These are phyloP conservation scores for Conops quadrifasciatus DNA, from an alignment of 2,888 invertebrate genomes.

Conservation along the genomic window DNA sequence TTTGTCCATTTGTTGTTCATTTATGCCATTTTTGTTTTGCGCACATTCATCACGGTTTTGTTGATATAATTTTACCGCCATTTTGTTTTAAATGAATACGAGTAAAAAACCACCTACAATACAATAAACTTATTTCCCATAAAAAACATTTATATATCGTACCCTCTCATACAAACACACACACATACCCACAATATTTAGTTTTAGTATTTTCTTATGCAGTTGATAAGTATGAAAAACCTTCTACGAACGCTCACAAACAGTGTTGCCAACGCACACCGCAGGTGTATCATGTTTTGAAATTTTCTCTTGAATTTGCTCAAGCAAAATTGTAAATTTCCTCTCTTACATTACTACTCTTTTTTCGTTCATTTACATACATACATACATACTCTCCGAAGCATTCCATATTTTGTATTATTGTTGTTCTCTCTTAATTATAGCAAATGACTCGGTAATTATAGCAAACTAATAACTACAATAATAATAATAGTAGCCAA, in stretches of 20 bases:
- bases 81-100: too few species aligned
- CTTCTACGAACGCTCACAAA: not conserved
- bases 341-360: constrained; percentile 3
- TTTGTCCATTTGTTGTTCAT: constrained; percentile 18
- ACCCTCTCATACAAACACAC: not conserved
- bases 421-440: constrained; percentile 25
- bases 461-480: constrained; percentile 29
- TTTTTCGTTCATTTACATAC: constrained; percentile 8
- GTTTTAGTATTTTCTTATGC: not conserved
- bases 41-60: constrained; percentile 19
- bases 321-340: constrained; percentile 18
- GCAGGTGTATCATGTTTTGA: constrained; percentile 24
- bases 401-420: constrained; percentile 21
- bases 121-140: too few species aligned
- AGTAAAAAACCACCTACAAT: too few species aligned
- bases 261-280: constrained; percentile 29
- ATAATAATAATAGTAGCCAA: constrained; percentile 18
- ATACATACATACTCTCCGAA: constrained; percentile 9
- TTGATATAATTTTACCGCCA: constrained; percentile 9
- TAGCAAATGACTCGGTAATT: constrained; percentile 28
- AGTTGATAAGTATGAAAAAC: not conserved
- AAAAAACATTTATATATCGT: not conserved
- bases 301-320: constrained; percentile 14
- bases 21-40: constrained; percentile 22
- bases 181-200: not conserved